Evolutionary conservation across 1,140 invertebrate species (phyloP).

Genomic region (Diorhabda sublineata): DNA sequence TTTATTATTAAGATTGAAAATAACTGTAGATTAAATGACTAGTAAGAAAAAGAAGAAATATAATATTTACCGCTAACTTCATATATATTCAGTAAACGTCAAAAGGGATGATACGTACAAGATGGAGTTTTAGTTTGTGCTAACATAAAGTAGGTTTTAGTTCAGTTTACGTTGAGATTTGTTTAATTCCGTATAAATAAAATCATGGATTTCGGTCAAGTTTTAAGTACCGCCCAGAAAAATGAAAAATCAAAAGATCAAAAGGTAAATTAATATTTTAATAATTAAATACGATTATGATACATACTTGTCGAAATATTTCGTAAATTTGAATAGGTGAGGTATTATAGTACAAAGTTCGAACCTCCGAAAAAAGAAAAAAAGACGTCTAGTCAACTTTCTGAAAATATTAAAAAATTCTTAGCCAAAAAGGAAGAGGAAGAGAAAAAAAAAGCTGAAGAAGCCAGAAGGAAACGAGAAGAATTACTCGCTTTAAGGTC

Average conservation of each 20-base stretch:
- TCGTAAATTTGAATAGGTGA: conserved; percentile 34
- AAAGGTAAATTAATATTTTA: conserved; percentile 42
- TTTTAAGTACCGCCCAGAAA: conserved; percentile 58
- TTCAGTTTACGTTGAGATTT: no score
- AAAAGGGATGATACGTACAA: not conserved
- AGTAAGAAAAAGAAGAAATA: not conserved
- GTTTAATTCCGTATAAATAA: not conserved
- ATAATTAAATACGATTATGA: conserved; percentile 8
- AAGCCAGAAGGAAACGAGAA: conserved; percentile 60
- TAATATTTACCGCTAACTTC: not conserved
- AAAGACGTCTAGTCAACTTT: conserved; percentile 62
- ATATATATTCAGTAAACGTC: not conserved
- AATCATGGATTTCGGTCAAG: conserved; percentile 60
- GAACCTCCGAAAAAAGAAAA: conserved; percentile 76
- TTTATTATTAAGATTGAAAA: no score
- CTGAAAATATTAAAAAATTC: conserved; percentile 77
- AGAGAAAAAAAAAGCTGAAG: conserved; percentile 60
- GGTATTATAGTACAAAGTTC: conserved; percentile 72
- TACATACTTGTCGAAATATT: not conserved
- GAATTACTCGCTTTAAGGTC: conserved; percentile 69
- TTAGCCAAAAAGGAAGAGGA: conserved; percentile 75
- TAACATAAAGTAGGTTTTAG: no score
- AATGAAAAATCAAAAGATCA: conserved; percentile 50
- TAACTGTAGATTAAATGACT: no score
- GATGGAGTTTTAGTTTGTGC: not conserved